Evolutionary conservation across 1,140 invertebrate genomes (phyloP).

Genomic region (Ceratosolen solmsi): DNA sequence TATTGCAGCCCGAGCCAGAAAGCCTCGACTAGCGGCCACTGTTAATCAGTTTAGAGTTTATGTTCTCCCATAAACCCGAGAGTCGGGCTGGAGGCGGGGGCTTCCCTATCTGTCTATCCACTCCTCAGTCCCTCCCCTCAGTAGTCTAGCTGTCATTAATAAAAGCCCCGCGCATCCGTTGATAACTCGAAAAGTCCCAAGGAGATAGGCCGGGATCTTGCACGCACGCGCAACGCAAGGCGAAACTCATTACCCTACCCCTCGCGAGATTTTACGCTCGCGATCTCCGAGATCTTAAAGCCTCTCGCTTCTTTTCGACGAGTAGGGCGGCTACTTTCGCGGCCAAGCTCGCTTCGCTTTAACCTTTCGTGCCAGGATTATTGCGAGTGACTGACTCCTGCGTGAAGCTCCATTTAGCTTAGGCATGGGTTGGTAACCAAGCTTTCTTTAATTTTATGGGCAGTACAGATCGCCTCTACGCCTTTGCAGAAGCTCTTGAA

Average conservation of each 20-base stretch:
- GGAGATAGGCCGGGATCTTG: constrained; percentile 59
- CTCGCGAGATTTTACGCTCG: constrained; percentile 57
- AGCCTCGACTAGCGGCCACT: constrained; percentile 68
- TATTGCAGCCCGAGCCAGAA: constrained; percentile 64
- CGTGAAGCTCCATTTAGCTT: not conserved
- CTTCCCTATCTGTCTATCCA: not conserved
- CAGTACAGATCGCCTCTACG: not conserved
- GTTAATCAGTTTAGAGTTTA: constrained; percentile 76
- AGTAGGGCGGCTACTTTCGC: not conserved
- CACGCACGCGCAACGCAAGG: constrained; percentile 47
- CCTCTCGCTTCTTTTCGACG: constrained; percentile 54
- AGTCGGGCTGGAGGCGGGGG: not conserved
- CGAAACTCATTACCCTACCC: constrained; percentile 56
- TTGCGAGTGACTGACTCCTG: not conserved
- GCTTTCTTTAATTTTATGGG: not conserved
- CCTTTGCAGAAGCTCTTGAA: not conserved
- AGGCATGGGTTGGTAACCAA: too few relatives aligned
- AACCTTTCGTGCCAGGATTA: not conserved
- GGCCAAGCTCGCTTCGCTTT: not conserved
- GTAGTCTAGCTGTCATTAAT: constrained; percentile 73
- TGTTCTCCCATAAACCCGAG: constrained; percentile 71
- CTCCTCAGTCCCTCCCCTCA: not conserved
- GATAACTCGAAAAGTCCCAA: constrained; percentile 74
- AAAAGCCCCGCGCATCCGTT: constrained; percentile 64
- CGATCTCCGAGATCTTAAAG: constrained; percentile 56